Evolutionary conservation across 2,888 invertebrate genomes (phyloP).

Genomic region (Shargacucullia verbasci): DNA sequence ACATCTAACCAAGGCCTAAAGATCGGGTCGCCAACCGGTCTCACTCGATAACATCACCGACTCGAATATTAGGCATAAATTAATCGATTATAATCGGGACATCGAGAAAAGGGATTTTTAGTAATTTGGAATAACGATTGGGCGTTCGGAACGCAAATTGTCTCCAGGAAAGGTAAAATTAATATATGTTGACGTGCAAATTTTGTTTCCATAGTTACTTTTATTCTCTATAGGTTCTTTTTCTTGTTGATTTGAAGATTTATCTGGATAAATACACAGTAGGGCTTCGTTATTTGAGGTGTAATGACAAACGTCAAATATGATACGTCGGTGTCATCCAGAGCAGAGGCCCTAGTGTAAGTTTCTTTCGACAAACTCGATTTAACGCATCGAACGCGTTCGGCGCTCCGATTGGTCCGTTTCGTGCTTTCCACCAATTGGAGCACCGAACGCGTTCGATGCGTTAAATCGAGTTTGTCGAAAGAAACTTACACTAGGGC

Average conservation of each 20-base stretch:
- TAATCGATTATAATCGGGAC: constrained; percentile 77
- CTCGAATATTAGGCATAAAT: constrained; percentile 76
- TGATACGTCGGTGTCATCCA: too few species aligned
- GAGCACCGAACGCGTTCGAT: too few species aligned
- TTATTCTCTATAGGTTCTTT: neutral
- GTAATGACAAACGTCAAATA: too few species aligned
- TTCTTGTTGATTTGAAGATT: neutral
- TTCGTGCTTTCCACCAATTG: too few species aligned
- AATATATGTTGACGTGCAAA: constrained; percentile 13
- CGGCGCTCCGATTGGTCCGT: too few species aligned
- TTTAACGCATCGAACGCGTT: too few species aligned
- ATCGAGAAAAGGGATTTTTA: constrained; percentile 43
- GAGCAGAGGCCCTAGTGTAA: too few species aligned
- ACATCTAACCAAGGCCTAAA: constrained; percentile 37
- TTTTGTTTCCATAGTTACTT: constrained; percentile 1
- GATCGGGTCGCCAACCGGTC: constrained; percentile 58
- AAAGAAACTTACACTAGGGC: too few species aligned
- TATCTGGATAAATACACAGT: too few species aligned
- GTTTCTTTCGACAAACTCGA: too few species aligned
- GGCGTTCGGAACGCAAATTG: constrained; percentile 28
- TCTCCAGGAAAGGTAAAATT: constrained; percentile 4
- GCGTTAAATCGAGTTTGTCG: too few species aligned
- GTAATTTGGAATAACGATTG: constrained; percentile 45
- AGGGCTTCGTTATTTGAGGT: too few species aligned
- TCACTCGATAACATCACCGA: constrained; percentile 71